Evolutionary conservation across 2,797 vertebrate species (phyloP), one percentile per base, ranked within the genome.

Genomic region (Chloroceryle amazona): DNA sequence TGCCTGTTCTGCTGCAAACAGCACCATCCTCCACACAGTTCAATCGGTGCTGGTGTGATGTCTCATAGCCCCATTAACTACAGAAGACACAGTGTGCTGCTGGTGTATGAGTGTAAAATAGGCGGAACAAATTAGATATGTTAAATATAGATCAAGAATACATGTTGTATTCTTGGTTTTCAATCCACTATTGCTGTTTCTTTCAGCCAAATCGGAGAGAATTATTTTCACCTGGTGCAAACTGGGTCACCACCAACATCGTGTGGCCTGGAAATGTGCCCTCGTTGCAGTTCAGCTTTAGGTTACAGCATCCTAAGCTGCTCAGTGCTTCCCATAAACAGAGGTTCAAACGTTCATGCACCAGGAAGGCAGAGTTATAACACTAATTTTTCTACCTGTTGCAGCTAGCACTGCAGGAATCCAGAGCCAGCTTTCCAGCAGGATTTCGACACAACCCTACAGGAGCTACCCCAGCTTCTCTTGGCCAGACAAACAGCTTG

Each of bases 401-500:
- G 63, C 63, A 90, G 86, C 70, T 46, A 86, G 75, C 39, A 52
- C 61, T 49, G 87, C 74, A 81, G 73, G 85, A 96, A 84, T 54
- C 23, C 80, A 61, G 42, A 89, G 63, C 31, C 21, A 76, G 20
- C 58, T 93, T 85, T 58, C 74, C 57, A 75, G 47, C 26, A 71
- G 49, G 37, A 73, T 73, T 93, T 88, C 39, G 67, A 17, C 54
- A 44, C 12, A 6, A 19, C 80, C 66, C 47, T 88, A 49, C 52
- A 75, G 75, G 72, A 88, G 55, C 52, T 83, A 75, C n/a, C 47
- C 49, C 67, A 87, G 39, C 42, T 41, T 76, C 85, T 89, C 46
- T 46, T 52, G 54, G 68, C 62, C 18, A 79, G 54, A 73, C 55
- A 72, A 49, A 39, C 12, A 44, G 63, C 31, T 28, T 37, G 58